Percentiles rank a stretch among this genome's conserved stretches.
Conservation (phyloP, 2,797 vertebrate genomes). For the Eulemur mongoz region DNA sequence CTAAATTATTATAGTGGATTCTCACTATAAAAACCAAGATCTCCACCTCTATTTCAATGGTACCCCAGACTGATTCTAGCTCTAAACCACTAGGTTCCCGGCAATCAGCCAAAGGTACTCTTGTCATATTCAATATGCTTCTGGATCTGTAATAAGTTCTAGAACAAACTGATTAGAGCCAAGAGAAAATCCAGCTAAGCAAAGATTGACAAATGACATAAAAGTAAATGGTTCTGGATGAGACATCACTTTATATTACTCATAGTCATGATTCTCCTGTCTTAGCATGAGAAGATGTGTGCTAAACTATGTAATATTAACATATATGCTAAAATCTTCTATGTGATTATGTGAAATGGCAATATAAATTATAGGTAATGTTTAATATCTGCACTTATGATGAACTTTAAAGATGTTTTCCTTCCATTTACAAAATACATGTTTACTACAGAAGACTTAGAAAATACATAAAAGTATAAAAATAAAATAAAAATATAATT, state of each 20-base stretch:
- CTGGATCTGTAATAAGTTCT: not conserved
- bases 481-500: conserved; percentile 10
- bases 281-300: not conserved
- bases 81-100: not conserved
- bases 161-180: not conserved
- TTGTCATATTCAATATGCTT: not conserved
- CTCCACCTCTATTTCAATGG: not conserved
- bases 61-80: not conserved
- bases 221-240: not conserved
- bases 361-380: not conserved
- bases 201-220: not conserved
- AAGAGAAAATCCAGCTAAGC: not conserved
- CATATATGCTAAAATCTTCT: not conserved
- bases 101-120: not conserved
- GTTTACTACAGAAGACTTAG: not conserved
- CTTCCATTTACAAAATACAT: conserved; percentile 25
- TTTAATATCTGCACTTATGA: conserved; percentile 24
- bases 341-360: not conserved
- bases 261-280: not conserved
- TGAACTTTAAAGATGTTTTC: not conserved
- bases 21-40: not conserved
- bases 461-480: conserved; percentile 41
- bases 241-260: not conserved
- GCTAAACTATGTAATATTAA: not conserved
- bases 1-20: not conserved